phyloP scores from a whole-genome alignment of 2,113 vertebrate genomes.

The Peromyscus leucopus region DNA sequence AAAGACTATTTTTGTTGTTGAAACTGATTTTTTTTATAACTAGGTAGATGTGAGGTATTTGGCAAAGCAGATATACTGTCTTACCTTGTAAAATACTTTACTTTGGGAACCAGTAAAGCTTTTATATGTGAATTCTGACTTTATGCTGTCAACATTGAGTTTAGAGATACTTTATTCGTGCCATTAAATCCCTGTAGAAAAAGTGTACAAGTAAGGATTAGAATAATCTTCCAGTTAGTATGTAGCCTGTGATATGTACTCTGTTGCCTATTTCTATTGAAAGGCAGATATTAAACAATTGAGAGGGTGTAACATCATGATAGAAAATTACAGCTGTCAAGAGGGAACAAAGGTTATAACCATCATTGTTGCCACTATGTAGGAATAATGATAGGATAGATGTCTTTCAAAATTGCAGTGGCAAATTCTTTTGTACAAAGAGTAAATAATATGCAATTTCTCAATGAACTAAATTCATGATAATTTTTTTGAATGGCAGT shows the following conservation, averaged over 20 bases:
- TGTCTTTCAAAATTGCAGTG: slow-evolving; percentile 47
- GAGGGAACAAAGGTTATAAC: slow-evolving; percentile 59
- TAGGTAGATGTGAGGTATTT: background rate
- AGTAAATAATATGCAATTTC: slow-evolving; percentile 56
- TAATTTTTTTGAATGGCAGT: background rate
- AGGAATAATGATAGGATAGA: slow-evolving; percentile 55
- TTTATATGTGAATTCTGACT: background rate
- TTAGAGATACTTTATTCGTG: background rate
- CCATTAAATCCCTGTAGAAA: background rate
- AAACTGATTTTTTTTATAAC: background rate
- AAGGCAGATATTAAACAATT: slow-evolving; percentile 55
- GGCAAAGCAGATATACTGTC: background rate
- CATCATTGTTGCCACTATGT: background rate
- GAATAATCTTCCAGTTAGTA: background rate
- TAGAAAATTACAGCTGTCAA: slow-evolving; percentile 63
- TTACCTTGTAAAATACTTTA: background rate
- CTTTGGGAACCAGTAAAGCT: background rate
- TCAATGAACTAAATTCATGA: slow-evolving; percentile 55
- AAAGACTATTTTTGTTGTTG: background rate
- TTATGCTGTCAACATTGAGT: background rate
- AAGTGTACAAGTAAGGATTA: background rate
- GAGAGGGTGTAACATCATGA: background rate
- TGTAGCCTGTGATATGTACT: background rate
- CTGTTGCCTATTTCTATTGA: background rate
- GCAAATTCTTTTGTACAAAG: slow-evolving; percentile 32